These are phyloP conservation scores for Drosophila paulistorum DNA, from an alignment of 1,140 invertebrate species.

Conservation along the genomic window DNA sequence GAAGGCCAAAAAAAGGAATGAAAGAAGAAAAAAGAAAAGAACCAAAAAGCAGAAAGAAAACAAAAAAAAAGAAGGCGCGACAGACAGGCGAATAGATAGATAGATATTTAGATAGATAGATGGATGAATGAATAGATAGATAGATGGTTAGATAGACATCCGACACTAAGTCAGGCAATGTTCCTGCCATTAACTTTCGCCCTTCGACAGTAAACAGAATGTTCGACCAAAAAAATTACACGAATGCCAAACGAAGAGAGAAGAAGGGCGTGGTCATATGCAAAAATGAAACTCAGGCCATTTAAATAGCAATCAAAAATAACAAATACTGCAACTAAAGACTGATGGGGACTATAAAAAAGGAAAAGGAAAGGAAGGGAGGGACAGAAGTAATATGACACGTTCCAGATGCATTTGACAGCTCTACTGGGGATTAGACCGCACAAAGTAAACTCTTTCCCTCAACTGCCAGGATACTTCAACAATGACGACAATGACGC, in stretches of 20 bases:
- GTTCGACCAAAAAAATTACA: slow-evolving; percentile 28
- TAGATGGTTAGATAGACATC: slow-evolving; percentile 58
- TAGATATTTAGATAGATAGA: slow-evolving; percentile 9
- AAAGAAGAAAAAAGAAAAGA: neutral
- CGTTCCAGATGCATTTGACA: slow-evolving; percentile 51
- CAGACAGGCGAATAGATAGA: slow-evolving; percentile 38
- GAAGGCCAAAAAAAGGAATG: neutral
- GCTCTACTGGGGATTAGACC: slow-evolving; percentile 15
- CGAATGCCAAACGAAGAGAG: slow-evolving; percentile 24
- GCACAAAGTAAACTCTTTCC: slow-evolving; percentile 33
- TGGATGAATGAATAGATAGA: slow-evolving; percentile 23
- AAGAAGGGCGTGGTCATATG: slow-evolving; percentile 47
- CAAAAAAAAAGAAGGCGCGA: slow-evolving; percentile 25
- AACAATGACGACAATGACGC: slow-evolving; percentile 33
- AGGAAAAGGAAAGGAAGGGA: no score
- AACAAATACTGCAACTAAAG: slow-evolving; percentile 2
- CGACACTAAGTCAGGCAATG: slow-evolving; percentile 53
- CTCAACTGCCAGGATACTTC: slow-evolving; percentile 30
- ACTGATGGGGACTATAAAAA: slow-evolving; percentile 10
- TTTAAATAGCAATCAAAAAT: slow-evolving; percentile 59
- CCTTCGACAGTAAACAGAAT: slow-evolving; percentile 16
- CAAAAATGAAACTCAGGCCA: slow-evolving; percentile 38
- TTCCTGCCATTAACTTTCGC: slow-evolving; percentile 53
- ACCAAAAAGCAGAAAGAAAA: neutral
- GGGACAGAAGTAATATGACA: slow-evolving; percentile 1